phyloP scores from a whole-genome alignment of 35 echinoderm and acorn worm genomes.

The Heliocidaris erythrogramma region DNA sequence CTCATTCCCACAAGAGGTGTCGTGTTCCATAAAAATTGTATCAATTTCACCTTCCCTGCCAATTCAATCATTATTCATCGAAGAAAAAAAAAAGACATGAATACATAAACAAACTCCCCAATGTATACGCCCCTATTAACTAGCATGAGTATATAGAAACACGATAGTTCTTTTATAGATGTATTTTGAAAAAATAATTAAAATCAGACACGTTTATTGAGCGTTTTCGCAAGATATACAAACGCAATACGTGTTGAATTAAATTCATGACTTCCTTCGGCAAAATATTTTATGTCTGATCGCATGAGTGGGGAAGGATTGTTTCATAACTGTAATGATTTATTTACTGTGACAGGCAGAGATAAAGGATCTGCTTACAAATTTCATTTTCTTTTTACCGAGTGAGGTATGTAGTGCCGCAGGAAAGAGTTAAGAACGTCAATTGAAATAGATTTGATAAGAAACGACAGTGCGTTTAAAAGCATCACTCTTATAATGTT shows the following conservation, averaged over 20 bases:
- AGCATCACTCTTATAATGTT: background rate
- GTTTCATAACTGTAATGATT: background rate
- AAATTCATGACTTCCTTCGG: background rate
- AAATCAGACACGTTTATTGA: background rate
- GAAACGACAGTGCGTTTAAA: background rate
- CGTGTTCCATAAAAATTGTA: background rate
- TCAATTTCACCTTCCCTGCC: background rate
- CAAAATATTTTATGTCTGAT: background rate
- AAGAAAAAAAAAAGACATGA: background rate
- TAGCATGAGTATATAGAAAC: background rate
- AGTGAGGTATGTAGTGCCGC: background rate
- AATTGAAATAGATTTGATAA: constrained; percentile 19
- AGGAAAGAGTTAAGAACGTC: background rate
- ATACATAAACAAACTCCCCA: background rate
- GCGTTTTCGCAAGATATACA: background rate
- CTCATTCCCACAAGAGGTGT: background rate
- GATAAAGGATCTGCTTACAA: background rate
- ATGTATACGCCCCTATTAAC: background rate
- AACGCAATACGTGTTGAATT: background rate
- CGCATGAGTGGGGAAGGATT: background rate
- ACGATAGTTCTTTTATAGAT: background rate
- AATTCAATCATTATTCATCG: background rate
- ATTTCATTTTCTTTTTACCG: background rate
- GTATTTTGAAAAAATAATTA: background rate
- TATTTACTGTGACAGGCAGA: background rate